Base-by-base conservation (phyloP, 1,140 invertebrate species). In the Medauroidea extradentata region DNA sequence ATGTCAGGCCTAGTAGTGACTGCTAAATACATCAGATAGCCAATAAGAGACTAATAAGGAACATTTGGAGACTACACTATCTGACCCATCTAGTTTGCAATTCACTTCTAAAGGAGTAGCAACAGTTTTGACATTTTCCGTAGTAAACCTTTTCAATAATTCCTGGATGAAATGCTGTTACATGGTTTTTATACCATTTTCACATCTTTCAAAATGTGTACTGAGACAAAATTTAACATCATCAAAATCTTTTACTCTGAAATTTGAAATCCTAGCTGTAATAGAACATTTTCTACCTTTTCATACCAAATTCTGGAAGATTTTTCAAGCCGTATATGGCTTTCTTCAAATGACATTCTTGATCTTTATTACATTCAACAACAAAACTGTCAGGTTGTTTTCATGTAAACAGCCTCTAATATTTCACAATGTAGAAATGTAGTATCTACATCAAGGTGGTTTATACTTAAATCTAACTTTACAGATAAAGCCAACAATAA, bases 1-100 rank as follows among this genome's bases (percentile, higher is more conserved):
- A 80, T 75, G 62, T 80, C 78, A 50, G 78, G 78, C 21, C 78
- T 53, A n/a, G 75, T 78, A 1, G 65, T 60, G n/a, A 72, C 58
- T 14, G 69, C 51, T 11, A 79, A 52, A 65, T 79, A 80, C 65
- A 77, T 70, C 13, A 81, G 61, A 11, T 62, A 63, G 21, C 73
- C 73, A 29, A 76, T 64, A 5, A 74, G 43, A 18, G 68, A 39
- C 50, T 63, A 63, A 60, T 70, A 75, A 23, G 63, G 51, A 52
- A 62, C 39, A 34, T 65, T 23, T 51, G 63, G 39, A 23, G 56
- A 51, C 49, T 54, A 23, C 24, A 23, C 50, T 46, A 16, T 46
- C 25, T 16, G 18, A 19, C 9, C 25, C 14, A 48, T 53, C 41
- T 2, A 68, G 48, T 23, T 64, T 64, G 25, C 53, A 41, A n/a